Percentiles rank a stretch among this genome's conserved stretches.
These are phyloP conservation scores for Arnoldichthys spilopterus DNA, from an alignment of 2,797 vertebrate genomes.

Conservation along the genomic window DNA sequence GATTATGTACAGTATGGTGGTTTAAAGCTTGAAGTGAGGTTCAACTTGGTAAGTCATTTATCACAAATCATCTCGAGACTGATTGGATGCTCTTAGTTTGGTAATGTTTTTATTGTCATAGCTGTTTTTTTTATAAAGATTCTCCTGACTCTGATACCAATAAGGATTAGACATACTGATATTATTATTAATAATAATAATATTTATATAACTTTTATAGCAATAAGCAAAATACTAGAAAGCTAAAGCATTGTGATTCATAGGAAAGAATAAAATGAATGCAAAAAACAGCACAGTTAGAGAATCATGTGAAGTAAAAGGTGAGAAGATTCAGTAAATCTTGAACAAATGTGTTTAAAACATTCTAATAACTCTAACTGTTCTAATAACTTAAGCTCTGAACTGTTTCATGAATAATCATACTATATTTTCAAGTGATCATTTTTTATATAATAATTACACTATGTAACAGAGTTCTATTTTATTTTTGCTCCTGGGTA, in stretches of 20 bases:
- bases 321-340: too few relatives aligned
- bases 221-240: neutral
- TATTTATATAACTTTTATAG: neutral
- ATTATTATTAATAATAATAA: neutral
- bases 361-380: too few relatives aligned
- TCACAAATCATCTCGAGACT: neutral
- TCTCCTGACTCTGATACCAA: neutral
- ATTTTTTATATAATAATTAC: too few relatives aligned
- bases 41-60: neutral
- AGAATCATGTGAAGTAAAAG: too few relatives aligned
- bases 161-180: neutral
- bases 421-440: too few relatives aligned
- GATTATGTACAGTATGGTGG: neutral
- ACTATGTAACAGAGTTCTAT: too few relatives aligned
- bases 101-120: neutral
- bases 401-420: too few relatives aligned
- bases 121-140: neutral
- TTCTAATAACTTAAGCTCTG: too few relatives aligned
- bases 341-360: too few relatives aligned
- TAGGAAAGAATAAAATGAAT: neutral
- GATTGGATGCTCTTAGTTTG: neutral
- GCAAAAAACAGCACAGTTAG: neutral
- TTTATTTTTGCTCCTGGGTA: too few relatives aligned
- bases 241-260: neutral
- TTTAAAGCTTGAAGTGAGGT: neutral